phyloP scores from a whole-genome alignment of 1,140 invertebrate genomes.

The Wiebesia pumilae region DNA sequence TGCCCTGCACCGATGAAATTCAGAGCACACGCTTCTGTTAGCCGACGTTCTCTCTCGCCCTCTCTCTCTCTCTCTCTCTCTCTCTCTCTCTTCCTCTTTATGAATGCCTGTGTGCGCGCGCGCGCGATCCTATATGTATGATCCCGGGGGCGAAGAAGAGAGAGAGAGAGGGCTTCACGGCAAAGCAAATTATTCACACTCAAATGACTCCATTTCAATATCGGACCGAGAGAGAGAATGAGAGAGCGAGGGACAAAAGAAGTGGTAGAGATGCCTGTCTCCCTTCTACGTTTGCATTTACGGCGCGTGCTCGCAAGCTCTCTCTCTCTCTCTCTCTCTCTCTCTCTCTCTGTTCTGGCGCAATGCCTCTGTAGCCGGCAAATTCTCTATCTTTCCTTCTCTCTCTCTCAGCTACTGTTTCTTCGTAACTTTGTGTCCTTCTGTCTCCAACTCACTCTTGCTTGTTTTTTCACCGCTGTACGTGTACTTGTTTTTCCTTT shows the following conservation, averaged over 20 bases:
- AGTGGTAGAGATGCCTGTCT: conserved; percentile 74
- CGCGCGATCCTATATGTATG: neutral
- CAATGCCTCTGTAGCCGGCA: neutral
- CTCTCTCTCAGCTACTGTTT: conserved; percentile 51
- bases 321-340: conserved; percentile 55
- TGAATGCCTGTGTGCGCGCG: neutral
- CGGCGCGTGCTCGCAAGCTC: conserved; percentile 62
- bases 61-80: conserved; percentile 46
- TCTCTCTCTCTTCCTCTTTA: conserved; percentile 9
- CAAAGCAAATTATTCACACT: conserved; percentile 78
- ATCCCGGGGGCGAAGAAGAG: conserved; percentile 48
- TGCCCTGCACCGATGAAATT: conserved; percentile 17
- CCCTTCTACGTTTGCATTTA: conserved; percentile 73
- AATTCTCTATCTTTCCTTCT: neutral
- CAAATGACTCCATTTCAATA: conserved; percentile 78
- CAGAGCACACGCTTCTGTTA: neutral
- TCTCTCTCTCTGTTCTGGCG: conserved; percentile 42
- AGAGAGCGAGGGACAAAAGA: conserved; percentile 74
- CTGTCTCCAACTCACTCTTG: conserved; percentile 51
- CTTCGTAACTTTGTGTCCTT: conserved; percentile 41
- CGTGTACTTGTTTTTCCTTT: conserved; percentile 53
- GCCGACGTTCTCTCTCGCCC: conserved; percentile 55
- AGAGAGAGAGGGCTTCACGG: conserved; percentile 54
- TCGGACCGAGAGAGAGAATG: conserved; percentile 66
- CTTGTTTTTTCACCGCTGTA: neutral